These are phyloP conservation scores for Capreolus pygargus DNA, from an alignment of 2,113 vertebrate species.

Conservation along the genomic window DNA sequence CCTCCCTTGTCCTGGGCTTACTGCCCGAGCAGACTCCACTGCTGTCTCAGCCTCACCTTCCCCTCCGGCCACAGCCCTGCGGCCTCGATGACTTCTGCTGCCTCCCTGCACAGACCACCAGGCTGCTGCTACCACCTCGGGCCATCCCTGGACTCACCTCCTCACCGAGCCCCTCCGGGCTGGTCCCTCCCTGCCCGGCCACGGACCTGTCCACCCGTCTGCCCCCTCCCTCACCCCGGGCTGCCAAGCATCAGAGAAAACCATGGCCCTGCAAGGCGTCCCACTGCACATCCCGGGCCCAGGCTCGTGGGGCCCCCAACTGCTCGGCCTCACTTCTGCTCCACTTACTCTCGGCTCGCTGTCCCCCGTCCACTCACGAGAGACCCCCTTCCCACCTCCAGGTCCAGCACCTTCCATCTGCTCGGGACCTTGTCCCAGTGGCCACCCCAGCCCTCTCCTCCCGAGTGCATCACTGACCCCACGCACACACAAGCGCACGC, in stretches of 20 bases:
- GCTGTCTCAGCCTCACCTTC: too few relatives aligned
- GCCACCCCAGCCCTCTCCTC: not conserved
- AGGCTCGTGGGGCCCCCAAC: accelerated
- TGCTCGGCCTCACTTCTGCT: accelerated
- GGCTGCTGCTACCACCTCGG: not conserved
- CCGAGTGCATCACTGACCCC: too few relatives aligned
- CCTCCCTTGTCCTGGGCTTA: too few relatives aligned
- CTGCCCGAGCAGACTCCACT: not conserved
- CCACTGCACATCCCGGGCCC: not conserved
- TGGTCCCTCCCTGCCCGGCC: not conserved
- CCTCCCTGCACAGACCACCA: not conserved
- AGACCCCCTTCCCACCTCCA: not conserved
- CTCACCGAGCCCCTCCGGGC: not conserved
- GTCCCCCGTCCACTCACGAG: not conserved
- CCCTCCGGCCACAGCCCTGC: not conserved
- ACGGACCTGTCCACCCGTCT: accelerated
- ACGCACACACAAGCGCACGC: accelerated
- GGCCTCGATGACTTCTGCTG: accelerated
- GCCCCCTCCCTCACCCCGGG: not conserved
- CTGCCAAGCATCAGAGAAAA: not conserved
- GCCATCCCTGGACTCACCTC: not conserved
- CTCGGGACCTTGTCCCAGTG: not conserved
- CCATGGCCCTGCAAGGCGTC: accelerated
- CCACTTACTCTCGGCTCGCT: accelerated
- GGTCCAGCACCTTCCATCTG: not conserved